phyloP scores from a whole-genome alignment of 2,113 vertebrate species.

The Spheniscus mendiculus region DNA sequence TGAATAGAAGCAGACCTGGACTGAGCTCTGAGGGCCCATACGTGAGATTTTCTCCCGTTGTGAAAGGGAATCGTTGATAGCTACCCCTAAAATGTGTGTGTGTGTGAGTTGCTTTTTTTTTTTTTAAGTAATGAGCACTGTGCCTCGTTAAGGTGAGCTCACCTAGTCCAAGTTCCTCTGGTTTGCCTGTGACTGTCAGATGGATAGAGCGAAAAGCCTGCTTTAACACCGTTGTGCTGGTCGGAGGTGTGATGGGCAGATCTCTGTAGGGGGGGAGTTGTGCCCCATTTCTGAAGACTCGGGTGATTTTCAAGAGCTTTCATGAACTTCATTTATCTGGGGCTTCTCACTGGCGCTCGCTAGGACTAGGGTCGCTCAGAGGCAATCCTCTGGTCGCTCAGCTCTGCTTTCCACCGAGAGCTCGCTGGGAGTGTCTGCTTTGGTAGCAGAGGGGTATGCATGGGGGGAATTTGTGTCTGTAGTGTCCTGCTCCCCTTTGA shows the following conservation, averaged over 20 bases:
- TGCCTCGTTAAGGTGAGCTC: background rate
- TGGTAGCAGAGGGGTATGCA: background rate
- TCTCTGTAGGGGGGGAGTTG: background rate
- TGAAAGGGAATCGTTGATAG: background rate
- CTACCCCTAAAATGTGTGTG: background rate
- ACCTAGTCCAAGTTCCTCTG: background rate
- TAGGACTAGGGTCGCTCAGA: fast-evolving
- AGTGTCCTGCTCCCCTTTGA: background rate
- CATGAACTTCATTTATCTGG: background rate
- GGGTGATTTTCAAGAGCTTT: background rate
- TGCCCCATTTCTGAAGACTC: background rate
- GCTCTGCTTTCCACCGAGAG: background rate
- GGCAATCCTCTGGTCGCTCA: fast-evolving
- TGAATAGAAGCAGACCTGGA: background rate
- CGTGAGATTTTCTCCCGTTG: background rate
- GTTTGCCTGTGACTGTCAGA: background rate
- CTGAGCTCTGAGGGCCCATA: background rate
- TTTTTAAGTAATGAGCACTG: background rate
- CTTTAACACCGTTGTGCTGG: background rate
- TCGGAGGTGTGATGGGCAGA: background rate
- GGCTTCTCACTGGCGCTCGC: fast-evolving
- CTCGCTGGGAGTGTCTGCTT: background rate
- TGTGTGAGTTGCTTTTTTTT: background rate
- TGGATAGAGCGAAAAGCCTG: background rate
- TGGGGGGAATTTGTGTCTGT: background rate